Evolutionary conservation across 1,140 invertebrate species (phyloP).

Genomic region (fruit fly (Drosophila melanogaster)): DNA sequence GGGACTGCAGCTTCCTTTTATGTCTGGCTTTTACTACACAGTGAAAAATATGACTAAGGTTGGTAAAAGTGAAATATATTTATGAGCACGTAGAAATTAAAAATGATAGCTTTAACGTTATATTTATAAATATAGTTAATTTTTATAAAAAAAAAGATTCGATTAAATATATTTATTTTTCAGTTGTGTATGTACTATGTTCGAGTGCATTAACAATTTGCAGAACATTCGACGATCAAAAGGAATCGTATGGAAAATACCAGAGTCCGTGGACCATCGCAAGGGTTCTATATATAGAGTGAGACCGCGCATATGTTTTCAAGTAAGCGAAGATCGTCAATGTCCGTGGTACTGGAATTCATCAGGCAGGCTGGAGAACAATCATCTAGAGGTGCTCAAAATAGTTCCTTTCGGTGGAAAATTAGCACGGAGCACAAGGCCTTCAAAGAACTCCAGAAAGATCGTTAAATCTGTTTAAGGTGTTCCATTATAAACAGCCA

Average conservation of each 20-base stretch:
- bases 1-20: constrained; percentile 60
- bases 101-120: not conserved
- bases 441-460: not conserved
- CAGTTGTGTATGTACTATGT: not conserved
- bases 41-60: constrained; percentile 17
- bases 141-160: not conserved
- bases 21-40: constrained; percentile 33
- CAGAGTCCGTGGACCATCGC: constrained; percentile 17
- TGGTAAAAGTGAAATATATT: not conserved
- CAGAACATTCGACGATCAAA: not conserved
- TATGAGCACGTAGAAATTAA: not conserved
- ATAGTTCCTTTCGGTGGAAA: constrained; percentile 21
- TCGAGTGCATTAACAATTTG: constrained; percentile 3
- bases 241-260: constrained; percentile 15
- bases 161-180: not conserved
- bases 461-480: constrained; percentile 6
- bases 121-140: not conserved
- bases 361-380: constrained; percentile 23
- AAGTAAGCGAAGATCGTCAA: constrained; percentile 28
- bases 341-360: constrained; percentile 20
- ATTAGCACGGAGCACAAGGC: not conserved
- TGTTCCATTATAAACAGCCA: not conserved
- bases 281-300: constrained; percentile 39
- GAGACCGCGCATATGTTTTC: constrained; percentile 33
- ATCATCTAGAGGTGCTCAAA: constrained; percentile 21